These are phyloP conservation scores for Procambarus clarkii DNA, from an alignment of 1,140 invertebrate genomes.

Conservation along the genomic window DNA sequence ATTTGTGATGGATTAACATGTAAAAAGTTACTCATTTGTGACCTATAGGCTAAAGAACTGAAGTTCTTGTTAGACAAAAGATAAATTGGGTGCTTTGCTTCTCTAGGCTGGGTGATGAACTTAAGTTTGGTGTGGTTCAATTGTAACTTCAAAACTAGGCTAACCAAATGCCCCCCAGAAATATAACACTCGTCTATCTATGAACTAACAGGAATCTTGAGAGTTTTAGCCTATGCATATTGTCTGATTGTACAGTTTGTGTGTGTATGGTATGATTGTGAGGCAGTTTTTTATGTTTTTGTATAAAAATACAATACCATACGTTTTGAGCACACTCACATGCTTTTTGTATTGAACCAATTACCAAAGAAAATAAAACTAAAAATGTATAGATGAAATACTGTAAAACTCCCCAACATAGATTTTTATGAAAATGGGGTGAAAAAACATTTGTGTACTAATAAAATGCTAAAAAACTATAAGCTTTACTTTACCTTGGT, in stretches of 20 bases:
- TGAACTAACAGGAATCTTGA: slow-evolving; percentile 22
- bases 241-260: slow-evolving; percentile 69
- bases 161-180: slow-evolving; percentile 19
- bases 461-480: slow-evolving; percentile 66
- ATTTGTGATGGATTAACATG: slow-evolving; percentile 70
- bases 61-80: slow-evolving; percentile 15
- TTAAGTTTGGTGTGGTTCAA: slow-evolving; percentile 6
- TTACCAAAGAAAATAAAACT: slow-evolving; percentile 71
- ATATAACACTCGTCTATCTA: slow-evolving; percentile 29
- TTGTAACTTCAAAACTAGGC: slow-evolving; percentile 17
- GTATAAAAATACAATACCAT: slow-evolving; percentile 72
- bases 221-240: slow-evolving; percentile 61
- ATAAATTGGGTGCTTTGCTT: slow-evolving; percentile 31
- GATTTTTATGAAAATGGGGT: slow-evolving; percentile 73
- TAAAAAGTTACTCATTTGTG: slow-evolving; percentile 71
- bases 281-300: slow-evolving; percentile 72
- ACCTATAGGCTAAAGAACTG: slow-evolving; percentile 57
- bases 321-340: slow-evolving; percentile 73
- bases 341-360: slow-evolving; percentile 73
- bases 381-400: slow-evolving; percentile 73
- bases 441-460: slow-evolving; percentile 73
- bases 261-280: slow-evolving; percentile 71
- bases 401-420: slow-evolving; percentile 73
- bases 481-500: neutral
- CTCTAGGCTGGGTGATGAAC: slow-evolving; percentile 14